Conservation (phyloP, 2,888 invertebrate species). For the Tachina lurida region DNA sequence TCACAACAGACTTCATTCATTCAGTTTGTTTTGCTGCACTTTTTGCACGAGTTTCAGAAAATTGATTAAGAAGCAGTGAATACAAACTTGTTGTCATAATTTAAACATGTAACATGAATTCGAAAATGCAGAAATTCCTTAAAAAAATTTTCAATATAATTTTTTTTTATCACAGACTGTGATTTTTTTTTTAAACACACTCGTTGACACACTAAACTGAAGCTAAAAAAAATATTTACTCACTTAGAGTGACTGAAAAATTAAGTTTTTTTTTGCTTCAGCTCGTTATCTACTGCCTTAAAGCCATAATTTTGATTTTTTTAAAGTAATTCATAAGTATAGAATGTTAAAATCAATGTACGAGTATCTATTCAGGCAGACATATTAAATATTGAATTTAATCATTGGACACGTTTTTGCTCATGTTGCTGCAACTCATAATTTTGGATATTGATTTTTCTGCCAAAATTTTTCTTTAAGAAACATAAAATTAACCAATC, state of each 20-base stretch:
- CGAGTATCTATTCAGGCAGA: background rate
- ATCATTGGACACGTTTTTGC: conserved; percentile 15
- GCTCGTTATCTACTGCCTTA: conserved; percentile 21
- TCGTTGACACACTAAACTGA: conserved; percentile 53
- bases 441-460: conserved; percentile 29
- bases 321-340: background rate
- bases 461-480: conserved; percentile 38
- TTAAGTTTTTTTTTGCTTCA: background rate
- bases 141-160: conserved; percentile 6
- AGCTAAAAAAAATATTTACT: background rate
- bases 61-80: conserved; percentile 38
- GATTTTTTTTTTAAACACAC: background rate
- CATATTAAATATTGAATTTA: conserved; percentile 7
- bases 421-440: background rate
- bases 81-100: conserved; percentile 37
- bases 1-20: conserved; percentile 16
- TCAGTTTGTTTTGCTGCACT: conserved; percentile 14
- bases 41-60: background rate
- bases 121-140: conserved; percentile 1
- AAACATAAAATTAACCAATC: conserved; percentile 50
- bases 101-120: conserved; percentile 14
- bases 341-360: conserved; percentile 38
- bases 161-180: conserved; percentile 5
- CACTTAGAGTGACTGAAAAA: conserved; percentile 25
- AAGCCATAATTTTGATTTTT: conserved; percentile 39